Percentiles rank a stretch among this genome's conserved stretches.
phyloP scores from a whole-genome alignment of 2,113 vertebrate genomes.

The Nothobranchius furzeri region DNA sequence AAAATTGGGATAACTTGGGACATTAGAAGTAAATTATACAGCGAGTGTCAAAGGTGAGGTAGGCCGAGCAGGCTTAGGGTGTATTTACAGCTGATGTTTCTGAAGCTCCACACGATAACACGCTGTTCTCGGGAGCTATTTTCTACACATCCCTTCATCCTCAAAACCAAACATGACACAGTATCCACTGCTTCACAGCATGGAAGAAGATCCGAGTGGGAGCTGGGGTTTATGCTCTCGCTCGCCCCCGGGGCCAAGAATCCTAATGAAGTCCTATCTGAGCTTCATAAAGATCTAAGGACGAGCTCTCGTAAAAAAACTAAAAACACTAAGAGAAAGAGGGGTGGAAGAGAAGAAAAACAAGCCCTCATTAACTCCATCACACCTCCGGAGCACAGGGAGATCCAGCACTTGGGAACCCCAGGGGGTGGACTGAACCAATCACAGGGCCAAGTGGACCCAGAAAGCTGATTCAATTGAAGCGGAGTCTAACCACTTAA shows the following conservation, averaged over 20 bases:
- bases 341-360: neutral
- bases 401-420: constrained; percentile 28
- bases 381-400: constrained; percentile 38
- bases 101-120: constrained; percentile 32
- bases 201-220: constrained; percentile 37
- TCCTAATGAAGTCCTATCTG: constrained; percentile 70
- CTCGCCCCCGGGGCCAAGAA: constrained; percentile 50
- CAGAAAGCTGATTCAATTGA: constrained; percentile 23
- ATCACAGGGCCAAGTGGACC: constrained; percentile 10
- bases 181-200: constrained; percentile 52
- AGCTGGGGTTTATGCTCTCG: constrained; percentile 45
- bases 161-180: constrained; percentile 43
- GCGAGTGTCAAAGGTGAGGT: constrained; percentile 10
- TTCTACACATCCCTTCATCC: constrained; percentile 41
- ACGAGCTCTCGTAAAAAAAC: constrained; percentile 25
- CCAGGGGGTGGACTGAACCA: constrained; percentile 8
- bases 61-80: neutral
- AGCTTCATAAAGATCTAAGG: constrained; percentile 70
- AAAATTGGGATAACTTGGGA: too few relatives aligned
- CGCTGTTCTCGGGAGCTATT: constrained; percentile 25
- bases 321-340: neutral
- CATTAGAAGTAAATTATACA: neutral
- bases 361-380: constrained; percentile 56
- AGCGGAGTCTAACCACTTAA: constrained; percentile 11
- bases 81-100: constrained; percentile 26